phyloP scores from a whole-genome alignment of 2,888 invertebrate species.

The Monochamus alternatus region DNA sequence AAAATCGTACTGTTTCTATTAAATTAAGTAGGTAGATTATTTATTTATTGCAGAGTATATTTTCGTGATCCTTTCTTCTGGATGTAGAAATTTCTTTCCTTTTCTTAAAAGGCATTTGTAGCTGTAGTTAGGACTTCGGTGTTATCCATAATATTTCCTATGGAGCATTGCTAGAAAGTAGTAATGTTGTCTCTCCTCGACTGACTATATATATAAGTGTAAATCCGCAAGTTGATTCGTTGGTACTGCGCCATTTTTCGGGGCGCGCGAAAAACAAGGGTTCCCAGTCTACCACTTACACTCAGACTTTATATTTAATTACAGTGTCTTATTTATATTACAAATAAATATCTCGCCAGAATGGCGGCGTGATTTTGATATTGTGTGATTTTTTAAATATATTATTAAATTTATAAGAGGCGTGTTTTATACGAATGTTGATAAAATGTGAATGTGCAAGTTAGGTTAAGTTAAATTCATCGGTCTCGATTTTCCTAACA shows the following conservation, averaged over 20 bases:
- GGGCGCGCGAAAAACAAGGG: conserved; percentile 25
- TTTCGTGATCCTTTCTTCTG: no score
- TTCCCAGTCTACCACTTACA: conserved; percentile 45
- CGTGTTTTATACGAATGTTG: conserved; percentile 70
- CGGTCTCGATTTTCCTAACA: conserved; percentile 69
- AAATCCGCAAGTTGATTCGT: conserved; percentile 8
- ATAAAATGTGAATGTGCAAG: conserved; percentile 67
- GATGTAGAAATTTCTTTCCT: no score
- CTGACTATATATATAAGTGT: conserved; percentile 39
- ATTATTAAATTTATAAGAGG: conserved; percentile 65
- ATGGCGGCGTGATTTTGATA: conserved; percentile 71
- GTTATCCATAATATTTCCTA: conserved; percentile 9
- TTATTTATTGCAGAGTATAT: no score
- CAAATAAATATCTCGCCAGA: conserved; percentile 65
- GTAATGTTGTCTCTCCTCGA: conserved; percentile 29
- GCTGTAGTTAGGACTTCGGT: neutral
- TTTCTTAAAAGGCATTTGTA: neutral
- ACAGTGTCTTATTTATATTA: conserved; percentile 69
- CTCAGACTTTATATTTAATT: conserved; percentile 66
- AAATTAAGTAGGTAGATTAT: no score
- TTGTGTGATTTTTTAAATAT: conserved; percentile 70
- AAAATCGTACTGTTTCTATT: no score
- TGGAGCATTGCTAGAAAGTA: conserved; percentile 26
- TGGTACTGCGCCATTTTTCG: conserved; percentile 14
- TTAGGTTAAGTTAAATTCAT: conserved; percentile 66